A percentile compares a stretch with the other conserved stretches of the same genome.
Evolutionary conservation across 1,140 invertebrate species (phyloP).

Genomic region (Drosophila miranda): DNA sequence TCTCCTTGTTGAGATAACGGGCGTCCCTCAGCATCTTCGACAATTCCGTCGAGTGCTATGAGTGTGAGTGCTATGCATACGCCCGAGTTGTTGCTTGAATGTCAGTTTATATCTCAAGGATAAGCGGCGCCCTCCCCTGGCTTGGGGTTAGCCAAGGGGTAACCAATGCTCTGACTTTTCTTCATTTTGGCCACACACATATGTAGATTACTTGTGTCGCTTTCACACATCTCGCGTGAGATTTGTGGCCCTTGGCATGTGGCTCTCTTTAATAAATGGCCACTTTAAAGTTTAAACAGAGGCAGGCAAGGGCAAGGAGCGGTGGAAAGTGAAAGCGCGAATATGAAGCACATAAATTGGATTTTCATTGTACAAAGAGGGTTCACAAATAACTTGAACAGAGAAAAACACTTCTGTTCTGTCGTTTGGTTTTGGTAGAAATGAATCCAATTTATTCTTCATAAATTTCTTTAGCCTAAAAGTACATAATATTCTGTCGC

Average conservation of each 20-base stretch:
- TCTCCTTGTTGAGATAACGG: too few species aligned
- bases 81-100: conserved; percentile 78
- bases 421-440: too few species aligned
- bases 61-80: conserved; percentile 65
- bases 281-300: conserved; percentile 36
- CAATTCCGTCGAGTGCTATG: too few species aligned
- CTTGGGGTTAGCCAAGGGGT: conserved; percentile 41
- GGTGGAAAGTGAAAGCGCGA: conserved; percentile 8
- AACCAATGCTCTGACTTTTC: too few species aligned
- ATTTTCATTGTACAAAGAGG: conserved; percentile 32
- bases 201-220: conserved; percentile 15
- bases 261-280: conserved; percentile 46
- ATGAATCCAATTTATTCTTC: too few species aligned
- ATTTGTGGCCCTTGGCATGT: conserved; percentile 21
- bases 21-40: too few species aligned
- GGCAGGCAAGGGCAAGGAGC: background rate
- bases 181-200: background rate
- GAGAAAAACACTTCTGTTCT: too few species aligned
- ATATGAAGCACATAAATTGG: conserved; percentile 26
- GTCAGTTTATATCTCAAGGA: conserved; percentile 80
- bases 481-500: too few species aligned
- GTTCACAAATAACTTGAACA: too few species aligned
- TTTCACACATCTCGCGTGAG: conserved; percentile 20
- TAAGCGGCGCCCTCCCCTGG: conserved; percentile 60
- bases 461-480: too few species aligned